phyloP scores from a whole-genome alignment of 2,888 invertebrate genomes.

The Brachynemurus nebulosus region DNA sequence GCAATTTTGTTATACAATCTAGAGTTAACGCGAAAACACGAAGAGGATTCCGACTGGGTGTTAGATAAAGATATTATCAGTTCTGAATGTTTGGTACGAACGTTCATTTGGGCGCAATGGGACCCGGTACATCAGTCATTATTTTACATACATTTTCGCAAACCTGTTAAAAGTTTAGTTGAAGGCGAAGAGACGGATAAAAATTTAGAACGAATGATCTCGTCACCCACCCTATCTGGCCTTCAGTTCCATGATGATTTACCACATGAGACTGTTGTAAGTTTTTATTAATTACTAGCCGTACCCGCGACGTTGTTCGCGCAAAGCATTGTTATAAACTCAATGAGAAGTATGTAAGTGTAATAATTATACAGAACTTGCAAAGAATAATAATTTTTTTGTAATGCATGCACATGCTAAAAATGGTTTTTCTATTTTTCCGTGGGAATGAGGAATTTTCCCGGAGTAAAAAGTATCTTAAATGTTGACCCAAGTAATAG shows the following conservation, averaged over 20 bases:
- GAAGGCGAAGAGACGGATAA: conserved; percentile 49
- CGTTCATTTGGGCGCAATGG: conserved; percentile 81
- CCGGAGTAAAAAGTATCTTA: no score
- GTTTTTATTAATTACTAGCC: conserved; percentile 27
- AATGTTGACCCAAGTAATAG: no score
- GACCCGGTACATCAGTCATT: conserved; percentile 63
- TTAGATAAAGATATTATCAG: conserved; percentile 23
- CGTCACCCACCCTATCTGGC: conserved; percentile 64
- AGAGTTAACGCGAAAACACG: conserved; percentile 18
- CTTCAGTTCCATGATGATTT: conserved; percentile 76
- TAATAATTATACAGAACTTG: no score
- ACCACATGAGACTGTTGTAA: conserved; percentile 76
- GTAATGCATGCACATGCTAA: no score
- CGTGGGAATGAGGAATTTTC: no score
- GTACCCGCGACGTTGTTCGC: no score
- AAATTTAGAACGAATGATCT: conserved; percentile 37
- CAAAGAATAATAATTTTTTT: no score
- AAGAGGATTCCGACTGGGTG: conserved; percentile 10
- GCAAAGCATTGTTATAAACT: no score
- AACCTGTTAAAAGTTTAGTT: conserved; percentile 50
- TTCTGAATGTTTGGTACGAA: conserved; percentile 42
- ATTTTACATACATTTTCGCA: conserved; percentile 70
- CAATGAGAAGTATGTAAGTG: no score
- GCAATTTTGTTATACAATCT: conserved; percentile 26
- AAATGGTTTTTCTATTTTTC: no score